A percentile compares a stretch with the other conserved stretches of the same genome.
Evolutionary conservation across 92 coral and sea anemone genomes (phyloP).

Genomic region (Blastomussa wellsi): DNA sequence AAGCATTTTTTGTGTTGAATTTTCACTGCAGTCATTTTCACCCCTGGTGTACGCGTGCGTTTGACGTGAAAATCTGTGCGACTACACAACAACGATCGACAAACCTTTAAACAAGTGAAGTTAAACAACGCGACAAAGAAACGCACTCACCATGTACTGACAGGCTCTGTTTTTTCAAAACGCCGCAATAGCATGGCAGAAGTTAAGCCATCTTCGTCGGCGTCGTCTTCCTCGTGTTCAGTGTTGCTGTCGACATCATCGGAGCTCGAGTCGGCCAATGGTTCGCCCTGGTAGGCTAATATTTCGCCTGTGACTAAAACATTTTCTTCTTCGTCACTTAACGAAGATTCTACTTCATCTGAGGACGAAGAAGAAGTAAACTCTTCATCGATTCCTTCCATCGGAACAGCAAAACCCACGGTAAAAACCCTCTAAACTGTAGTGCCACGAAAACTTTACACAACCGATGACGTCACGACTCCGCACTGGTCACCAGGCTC

Average conservation of each 20-base stretch:
- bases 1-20: no score
- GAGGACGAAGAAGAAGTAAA: not conserved
- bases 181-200: conserved; percentile 17
- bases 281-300: no score
- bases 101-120: not conserved
- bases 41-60: no score
- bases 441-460: not conserved
- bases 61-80: no score
- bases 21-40: no score
- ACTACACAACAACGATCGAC: not conserved
- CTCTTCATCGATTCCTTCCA: no score
- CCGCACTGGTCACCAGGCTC: not conserved
- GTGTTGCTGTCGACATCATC: no score
- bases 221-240: not conserved
- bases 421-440: not conserved
- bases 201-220: conserved; percentile 37
- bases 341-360: not conserved
- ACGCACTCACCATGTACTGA: conserved; percentile 17
- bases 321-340: no score
- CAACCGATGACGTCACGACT: conserved; percentile 1
- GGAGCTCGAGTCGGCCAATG: no score
- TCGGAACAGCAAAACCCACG: not conserved
- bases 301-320: no score
- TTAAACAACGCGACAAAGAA: not conserved
- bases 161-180: conserved; percentile 38